Base-by-base conservation (phyloP, 2,888 invertebrate species). In the Nematopogon swammerdamellus region DNA sequence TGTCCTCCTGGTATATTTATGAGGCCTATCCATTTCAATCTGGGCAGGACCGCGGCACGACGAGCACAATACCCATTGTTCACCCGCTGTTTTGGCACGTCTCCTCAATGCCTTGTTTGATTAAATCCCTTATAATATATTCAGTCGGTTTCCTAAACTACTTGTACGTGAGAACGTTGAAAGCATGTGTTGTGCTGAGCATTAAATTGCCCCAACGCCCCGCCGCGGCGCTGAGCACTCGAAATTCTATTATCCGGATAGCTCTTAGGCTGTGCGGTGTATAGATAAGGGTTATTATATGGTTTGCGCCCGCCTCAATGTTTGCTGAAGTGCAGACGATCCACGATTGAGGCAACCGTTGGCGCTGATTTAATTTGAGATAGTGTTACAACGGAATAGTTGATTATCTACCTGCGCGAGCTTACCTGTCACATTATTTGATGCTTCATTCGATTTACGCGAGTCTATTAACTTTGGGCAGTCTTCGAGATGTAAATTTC, bases 21-120 rank as follows among this genome's bases (percentile, higher is more conserved):
- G 64, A 63, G 62, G 62, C 54, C 54, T 59, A 61, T 58, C 60
- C 59, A 60, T 59, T 64, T 59, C 61, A 67, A 66, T 66, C 64
- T 63, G 61, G 53, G 58, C 49, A 20, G 45, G 42, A 43, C 59
- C 55, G 58, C 58, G 61, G 62, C 60, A 63, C 61, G 60, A 63
- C 61, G 60, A 60, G 62, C 61, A 52, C 52, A 52, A 52, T 52
- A 46, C 56, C 60, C 61, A 62, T 65, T 65, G 65, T 64, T 65
- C 63, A 60, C 54, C 59, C 60, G 59, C 56, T 64, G 63, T 62
- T 58, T 50, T 46, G 57, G 57, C 58, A 57, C 59, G 63, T 65
- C 64, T 64, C 62, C 61, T 59, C 59, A 59, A 59, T 59, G 59
- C 58, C 57, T 60, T 62, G 63, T 63, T 62, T 64, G 60, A 60